A percentile compares a stretch with the other conserved stretches of the same genome.
Conservation (phyloP, 2,797 vertebrate genomes). For the Sorex maritimensis region DNA sequence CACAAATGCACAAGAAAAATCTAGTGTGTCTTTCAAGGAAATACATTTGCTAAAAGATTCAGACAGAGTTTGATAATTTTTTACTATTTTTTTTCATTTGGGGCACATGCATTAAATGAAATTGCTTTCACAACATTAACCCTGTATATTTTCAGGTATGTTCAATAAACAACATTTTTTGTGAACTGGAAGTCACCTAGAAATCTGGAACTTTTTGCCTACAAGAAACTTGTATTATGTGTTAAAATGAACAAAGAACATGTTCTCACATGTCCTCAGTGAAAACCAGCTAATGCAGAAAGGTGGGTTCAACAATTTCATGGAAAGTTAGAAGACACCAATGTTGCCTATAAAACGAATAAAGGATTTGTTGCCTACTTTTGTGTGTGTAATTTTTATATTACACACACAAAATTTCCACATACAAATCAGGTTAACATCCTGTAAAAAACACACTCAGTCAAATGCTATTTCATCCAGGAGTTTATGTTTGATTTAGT, state of each 20-base stretch:
- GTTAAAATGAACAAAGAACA: slow-evolving; percentile 16
- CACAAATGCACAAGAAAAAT: neutral
- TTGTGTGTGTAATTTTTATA: slow-evolving; percentile 20
- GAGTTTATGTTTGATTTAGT: slow-evolving; percentile 29
- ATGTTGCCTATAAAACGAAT: neutral
- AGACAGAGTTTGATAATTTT: neutral
- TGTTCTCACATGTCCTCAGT: neutral
- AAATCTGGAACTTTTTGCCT: slow-evolving; percentile 55
- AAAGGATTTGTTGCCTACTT: slow-evolving; percentile 8
- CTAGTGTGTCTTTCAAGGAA: neutral
- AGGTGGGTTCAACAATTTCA: neutral
- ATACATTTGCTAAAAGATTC: slow-evolving; percentile 36
- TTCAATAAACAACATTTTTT: slow-evolving; percentile 24
- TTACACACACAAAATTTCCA: neutral
- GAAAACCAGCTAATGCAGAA: neutral
- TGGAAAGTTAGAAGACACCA: slow-evolving; percentile 3
- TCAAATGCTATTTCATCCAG: slow-evolving; percentile 23
- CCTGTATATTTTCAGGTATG: neutral
- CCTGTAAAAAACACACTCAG: neutral
- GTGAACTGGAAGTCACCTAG: neutral
- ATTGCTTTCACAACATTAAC: slow-evolving; percentile 46
- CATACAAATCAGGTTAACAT: neutral
- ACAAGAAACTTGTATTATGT: neutral
- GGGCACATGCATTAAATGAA: neutral
- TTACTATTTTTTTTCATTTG: slow-evolving; percentile 20